A percentile compares a stretch with the other conserved stretches of the same genome.
These are phyloP conservation scores for Pecten maximus DNA, from an alignment of 2,888 invertebrate genomes.

Conservation along the genomic window DNA sequence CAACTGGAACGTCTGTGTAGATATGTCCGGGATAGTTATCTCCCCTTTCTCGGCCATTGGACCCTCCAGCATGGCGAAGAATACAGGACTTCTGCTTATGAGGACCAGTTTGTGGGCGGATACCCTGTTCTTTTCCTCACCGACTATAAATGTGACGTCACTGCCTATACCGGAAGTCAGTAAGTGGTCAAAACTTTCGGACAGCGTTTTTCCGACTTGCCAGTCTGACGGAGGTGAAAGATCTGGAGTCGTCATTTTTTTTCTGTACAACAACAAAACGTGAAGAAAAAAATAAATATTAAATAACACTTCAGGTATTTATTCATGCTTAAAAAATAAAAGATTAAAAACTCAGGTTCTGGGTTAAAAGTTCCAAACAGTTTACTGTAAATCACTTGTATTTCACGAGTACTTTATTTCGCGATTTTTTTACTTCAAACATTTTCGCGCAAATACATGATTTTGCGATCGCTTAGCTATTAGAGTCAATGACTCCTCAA, in stretches of 20 bases:
- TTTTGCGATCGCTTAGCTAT: no score
- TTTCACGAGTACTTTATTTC: no score
- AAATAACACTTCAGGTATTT: no score
- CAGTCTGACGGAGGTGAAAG: conserved; percentile 42
- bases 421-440: no score
- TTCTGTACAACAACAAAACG: conserved; percentile 53
- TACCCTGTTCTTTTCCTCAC: conserved; percentile 44
- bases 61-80: conserved; percentile 62
- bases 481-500: no score
- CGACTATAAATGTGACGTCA: conserved; percentile 61
- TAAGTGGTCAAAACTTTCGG: conserved; percentile 58
- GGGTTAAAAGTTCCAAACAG: no score
- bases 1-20: background rate
- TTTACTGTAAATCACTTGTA: no score
- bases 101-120: conserved; percentile 58
- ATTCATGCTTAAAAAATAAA: no score
- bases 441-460: no score
- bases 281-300: no score
- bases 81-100: conserved; percentile 59
- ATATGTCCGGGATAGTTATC: conserved; percentile 40
- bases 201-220: conserved; percentile 54
- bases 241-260: conserved; percentile 36
- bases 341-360: no score
- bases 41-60: conserved; percentile 55
- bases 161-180: conserved; percentile 57